These are phyloP conservation scores for Columba janthina DNA, from an alignment of 2,113 vertebrate genomes.

Conservation along the genomic window DNA sequence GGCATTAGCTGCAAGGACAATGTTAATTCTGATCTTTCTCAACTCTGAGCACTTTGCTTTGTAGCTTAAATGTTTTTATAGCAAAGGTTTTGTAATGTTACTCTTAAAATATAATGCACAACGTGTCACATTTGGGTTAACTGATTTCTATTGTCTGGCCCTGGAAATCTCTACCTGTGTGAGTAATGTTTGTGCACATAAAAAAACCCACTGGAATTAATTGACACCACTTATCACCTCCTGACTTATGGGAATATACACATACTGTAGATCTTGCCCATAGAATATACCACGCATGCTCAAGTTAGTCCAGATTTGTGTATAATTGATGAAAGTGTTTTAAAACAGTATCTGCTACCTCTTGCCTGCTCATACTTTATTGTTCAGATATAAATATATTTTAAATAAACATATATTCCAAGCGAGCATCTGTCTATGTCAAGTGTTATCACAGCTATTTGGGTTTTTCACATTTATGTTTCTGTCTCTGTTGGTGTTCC, in stretches of 20 bases:
- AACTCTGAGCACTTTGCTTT: neutral
- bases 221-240: neutral
- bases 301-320: neutral
- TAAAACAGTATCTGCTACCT: neutral
- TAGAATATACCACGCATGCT: neutral
- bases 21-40: slow-evolving; percentile 4
- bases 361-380: neutral
- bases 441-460: neutral
- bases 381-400: neutral
- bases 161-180: neutral
- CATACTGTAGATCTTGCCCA: neutral
- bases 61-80: neutral
- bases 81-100: neutral
- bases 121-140: neutral
- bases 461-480: neutral
- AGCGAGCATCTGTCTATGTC: neutral
- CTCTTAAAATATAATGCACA: neutral
- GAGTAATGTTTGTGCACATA: neutral
- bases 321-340: neutral
- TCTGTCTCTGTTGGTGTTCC: neutral
- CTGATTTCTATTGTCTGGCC: neutral
- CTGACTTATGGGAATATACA: neutral
- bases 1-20: slow-evolving; percentile 19
- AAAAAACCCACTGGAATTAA: neutral
- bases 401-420: slow-evolving; percentile 10